Conservation (phyloP, 2,797 vertebrate genomes). For the Acipenser ruthenus region DNA sequence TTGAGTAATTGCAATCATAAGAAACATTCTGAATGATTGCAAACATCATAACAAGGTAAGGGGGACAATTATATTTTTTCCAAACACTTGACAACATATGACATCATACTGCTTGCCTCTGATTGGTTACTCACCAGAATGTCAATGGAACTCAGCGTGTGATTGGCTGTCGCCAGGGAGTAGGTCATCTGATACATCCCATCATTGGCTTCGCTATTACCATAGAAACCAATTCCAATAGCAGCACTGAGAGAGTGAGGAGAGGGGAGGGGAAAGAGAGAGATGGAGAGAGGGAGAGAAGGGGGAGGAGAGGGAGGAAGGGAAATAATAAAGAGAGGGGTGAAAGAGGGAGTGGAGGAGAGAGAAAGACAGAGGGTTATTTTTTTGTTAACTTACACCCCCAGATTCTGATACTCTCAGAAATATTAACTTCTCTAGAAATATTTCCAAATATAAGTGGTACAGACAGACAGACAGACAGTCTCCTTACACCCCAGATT, state of each 20-base stretch:
- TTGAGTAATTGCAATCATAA: no score
- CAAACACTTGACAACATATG: no score
- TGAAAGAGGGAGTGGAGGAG: slow-evolving; percentile 9
- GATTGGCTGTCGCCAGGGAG: slow-evolving; percentile 84
- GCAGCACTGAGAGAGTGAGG: slow-evolving; percentile 62
- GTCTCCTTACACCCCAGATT: no score
- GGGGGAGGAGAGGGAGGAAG: neutral
- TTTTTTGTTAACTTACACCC: slow-evolving; percentile 28
- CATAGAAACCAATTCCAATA: slow-evolving; percentile 93
- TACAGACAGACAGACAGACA: no score
- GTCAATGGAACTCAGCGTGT: slow-evolving; percentile 81
- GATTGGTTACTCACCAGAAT: slow-evolving; percentile 68
- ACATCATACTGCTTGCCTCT: no score
- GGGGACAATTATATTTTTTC: no score
- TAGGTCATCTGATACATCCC: slow-evolving; percentile 90
- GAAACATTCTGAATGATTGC: neutral
- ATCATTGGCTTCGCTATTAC: slow-evolving; percentile 91
- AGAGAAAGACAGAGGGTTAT: slow-evolving; percentile 25
- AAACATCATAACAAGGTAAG: no score
- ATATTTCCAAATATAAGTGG: neutral
- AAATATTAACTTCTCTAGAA: slow-evolving; percentile 23
- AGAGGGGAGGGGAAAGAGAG: slow-evolving; percentile 9
- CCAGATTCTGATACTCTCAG: slow-evolving; percentile 26
- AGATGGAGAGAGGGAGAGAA: slow-evolving; percentile 8
- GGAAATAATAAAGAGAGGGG: neutral